Evolutionary conservation across 1,140 invertebrate species (phyloP).

Genomic region (Penaeus chinensis): DNA sequence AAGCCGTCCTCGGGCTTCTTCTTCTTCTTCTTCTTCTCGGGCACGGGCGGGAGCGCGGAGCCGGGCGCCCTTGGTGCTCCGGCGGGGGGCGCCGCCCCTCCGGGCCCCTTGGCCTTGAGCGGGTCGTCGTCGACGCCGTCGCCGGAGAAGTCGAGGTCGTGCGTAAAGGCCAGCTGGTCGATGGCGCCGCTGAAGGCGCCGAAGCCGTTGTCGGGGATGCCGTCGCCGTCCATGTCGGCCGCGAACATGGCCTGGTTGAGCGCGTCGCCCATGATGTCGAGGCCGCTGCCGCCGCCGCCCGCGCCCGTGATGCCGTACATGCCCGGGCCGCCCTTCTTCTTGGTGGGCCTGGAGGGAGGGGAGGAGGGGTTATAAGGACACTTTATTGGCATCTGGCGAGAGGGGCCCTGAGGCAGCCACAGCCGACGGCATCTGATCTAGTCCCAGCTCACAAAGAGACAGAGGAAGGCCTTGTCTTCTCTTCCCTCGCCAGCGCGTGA

Average conservation of each 20-base stretch:
- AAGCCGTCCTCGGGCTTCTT: conserved; percentile 31
- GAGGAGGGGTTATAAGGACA: no score
- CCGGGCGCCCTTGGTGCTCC: background rate
- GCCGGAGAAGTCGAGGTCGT: conserved; percentile 74
- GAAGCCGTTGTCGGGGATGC: conserved; percentile 47
- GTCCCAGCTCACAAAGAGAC: no score
- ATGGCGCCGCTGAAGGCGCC: conserved; percentile 80
- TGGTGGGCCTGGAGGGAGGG: conserved; percentile 16
- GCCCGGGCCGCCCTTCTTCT: conserved; percentile 52
- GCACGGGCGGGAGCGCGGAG: background rate
- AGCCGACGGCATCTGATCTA: no score
- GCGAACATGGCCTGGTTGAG: conserved; percentile 37
- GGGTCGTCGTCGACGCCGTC: conserved; percentile 64
- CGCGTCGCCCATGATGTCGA: conserved; percentile 53
- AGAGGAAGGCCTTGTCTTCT: no score
- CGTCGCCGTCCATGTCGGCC: conserved; percentile 25
- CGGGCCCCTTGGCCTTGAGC: conserved; percentile 28
- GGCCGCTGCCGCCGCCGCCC: conserved; percentile 28
- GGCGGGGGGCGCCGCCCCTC: background rate
- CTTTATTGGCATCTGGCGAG: no score
- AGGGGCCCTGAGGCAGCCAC: no score
- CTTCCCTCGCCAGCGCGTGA: no score
- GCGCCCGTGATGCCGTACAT: conserved; percentile 47
- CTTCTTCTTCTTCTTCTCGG: conserved; percentile 43
- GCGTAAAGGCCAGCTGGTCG: conserved; percentile 83